Evolutionary conservation across 64 coral and sea anemone species (phyloP), one percentile per base, ranked within the genome.

Genomic region (Astreopora myriophthalma): DNA sequence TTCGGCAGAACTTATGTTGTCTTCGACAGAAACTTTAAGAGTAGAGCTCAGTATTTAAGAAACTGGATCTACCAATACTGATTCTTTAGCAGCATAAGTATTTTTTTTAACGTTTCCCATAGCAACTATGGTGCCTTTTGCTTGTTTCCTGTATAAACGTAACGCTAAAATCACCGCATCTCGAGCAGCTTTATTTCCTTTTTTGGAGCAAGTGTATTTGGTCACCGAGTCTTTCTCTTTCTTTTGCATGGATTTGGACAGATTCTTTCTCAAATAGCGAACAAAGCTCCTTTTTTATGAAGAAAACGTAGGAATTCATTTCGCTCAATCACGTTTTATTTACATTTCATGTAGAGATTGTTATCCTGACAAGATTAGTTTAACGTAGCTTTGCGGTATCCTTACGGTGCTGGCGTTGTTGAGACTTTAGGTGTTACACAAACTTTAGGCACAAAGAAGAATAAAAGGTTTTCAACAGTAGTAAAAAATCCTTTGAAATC

Each of bases 361-460:
- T 60, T 60, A 26, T 34, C 0, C 76, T 44, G 25, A 78, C 42
- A 52, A 51, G 75, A 78, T 78, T 78, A 78, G 52, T 78, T 78
- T n/a, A n/a, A n/a, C n/a, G n/a, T n/a, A 29, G 75, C 23, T 24
- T 66, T 28, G 75, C 75, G 75, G 75, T 17, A 78, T 26, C 38
- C 52, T 55, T 78, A 25, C 52, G 40, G 25, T 78, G 29, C 62
- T 29, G 48, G 31, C 8, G 22, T 19, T 37, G 29, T 78, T 78
- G 24, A 55, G 23, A 51, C 37, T 20, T 13, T 76, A 39, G 20
- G 62, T 24, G n/a, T 24, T 66, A 49, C 11, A 52, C 5, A 28
- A 16, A 51, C 75, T 29, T 16, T 42, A 55, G 44, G 3, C 42
- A 78, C 17, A 29, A 78, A 78, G 44, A 6, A 78, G 42, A 4